Evolutionary conservation across 2,888 invertebrate species (phyloP).

Genomic region (Eretmocerus hayati): DNA sequence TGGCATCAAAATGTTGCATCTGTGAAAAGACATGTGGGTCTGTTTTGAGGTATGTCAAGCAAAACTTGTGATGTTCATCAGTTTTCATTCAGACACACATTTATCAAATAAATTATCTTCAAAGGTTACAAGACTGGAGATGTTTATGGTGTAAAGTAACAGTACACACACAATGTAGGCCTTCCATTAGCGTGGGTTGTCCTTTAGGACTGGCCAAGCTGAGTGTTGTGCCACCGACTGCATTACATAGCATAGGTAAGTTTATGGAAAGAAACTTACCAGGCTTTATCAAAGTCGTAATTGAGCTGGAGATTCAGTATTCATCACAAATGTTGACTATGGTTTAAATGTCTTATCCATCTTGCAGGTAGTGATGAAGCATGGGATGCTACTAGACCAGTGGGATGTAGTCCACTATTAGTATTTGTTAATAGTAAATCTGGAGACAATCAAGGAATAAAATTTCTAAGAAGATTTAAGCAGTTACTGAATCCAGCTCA

Average conservation of each 20-base stretch:
- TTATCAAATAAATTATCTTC: too few species aligned
- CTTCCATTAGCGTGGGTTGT: conserved; percentile 70
- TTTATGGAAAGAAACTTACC: too few species aligned
- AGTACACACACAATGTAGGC: conserved; percentile 87
- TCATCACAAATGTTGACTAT: too few species aligned
- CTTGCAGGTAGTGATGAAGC: conserved; percentile 68
- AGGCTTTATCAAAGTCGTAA: too few species aligned
- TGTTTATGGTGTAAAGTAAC: conserved; percentile 93
- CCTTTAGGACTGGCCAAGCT: conserved; percentile 82
- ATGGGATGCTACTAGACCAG: conserved; percentile 72
- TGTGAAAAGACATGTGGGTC: conserved; percentile 97
- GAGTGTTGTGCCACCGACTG: conserved; percentile 90
- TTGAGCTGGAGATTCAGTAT: too few species aligned
- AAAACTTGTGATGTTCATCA: too few species aligned
- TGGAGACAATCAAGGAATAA: conserved; percentile 94
- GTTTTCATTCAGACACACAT: too few species aligned
- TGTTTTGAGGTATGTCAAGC: conserved; percentile 63
- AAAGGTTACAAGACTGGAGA: conserved; percentile 87
- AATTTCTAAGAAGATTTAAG: conserved; percentile 89
- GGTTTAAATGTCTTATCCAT: too few species aligned
- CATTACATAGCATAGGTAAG: conserved; percentile 75
- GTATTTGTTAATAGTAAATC: conserved; percentile 98
- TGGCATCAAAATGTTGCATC: conserved; percentile 83
- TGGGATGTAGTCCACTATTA: conserved; percentile 70
- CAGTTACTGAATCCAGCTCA: conserved; percentile 95